Percentiles rank a stretch among this genome's conserved stretches.
These are phyloP conservation scores for Apamea monoglypha DNA, from an alignment of 2,888 invertebrate genomes.

Conservation along the genomic window DNA sequence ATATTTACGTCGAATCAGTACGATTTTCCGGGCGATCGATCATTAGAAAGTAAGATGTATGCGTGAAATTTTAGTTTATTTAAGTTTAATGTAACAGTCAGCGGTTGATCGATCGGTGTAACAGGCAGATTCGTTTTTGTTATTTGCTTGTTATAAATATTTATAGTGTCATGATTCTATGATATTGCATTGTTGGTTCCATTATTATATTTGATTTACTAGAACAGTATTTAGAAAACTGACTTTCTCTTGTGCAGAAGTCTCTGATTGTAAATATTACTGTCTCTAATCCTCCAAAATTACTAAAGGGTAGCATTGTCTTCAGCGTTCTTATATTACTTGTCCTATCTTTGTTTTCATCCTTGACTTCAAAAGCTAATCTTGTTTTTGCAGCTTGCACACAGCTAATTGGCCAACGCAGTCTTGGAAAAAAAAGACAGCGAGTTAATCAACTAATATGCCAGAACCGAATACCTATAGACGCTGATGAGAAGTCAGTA, in stretches of 20 bases:
- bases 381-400: background rate
- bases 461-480: background rate
- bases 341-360: background rate
- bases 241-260: background rate
- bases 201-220: constrained; percentile 22
- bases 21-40: constrained; percentile 88
- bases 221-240: background rate
- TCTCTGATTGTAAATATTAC: background rate
- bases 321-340: background rate
- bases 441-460: background rate
- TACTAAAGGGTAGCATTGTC: background rate
- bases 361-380: background rate
- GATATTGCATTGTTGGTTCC: constrained; percentile 38
- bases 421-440: background rate
- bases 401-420: background rate
- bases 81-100: constrained; percentile 77
- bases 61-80: constrained; percentile 87
- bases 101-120: constrained; percentile 63
- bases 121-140: constrained; percentile 64
- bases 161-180: constrained; percentile 46
- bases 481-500: background rate
- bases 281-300: background rate
- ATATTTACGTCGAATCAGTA: constrained; percentile 86
- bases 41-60: constrained; percentile 81
- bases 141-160: constrained; percentile 57